Conservation (phyloP, 2,113 vertebrate species). For the Chelonoidis abingdonii region DNA sequence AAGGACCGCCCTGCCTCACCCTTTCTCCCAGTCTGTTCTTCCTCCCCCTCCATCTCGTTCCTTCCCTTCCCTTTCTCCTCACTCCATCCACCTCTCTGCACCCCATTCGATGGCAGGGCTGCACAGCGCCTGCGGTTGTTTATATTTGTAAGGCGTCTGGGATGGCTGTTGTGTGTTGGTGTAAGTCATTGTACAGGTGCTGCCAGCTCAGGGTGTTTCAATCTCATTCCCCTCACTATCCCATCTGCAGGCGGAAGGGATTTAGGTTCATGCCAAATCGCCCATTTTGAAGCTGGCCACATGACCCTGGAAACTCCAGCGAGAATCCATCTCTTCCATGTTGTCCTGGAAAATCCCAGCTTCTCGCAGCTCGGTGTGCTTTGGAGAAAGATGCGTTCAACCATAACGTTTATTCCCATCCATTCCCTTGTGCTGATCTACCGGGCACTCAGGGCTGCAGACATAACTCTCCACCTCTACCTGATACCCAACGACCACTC, state of each 20-base stretch:
- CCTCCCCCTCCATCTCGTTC: too few relatives aligned
- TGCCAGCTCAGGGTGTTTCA: too few relatives aligned
- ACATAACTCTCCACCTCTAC: neutral
- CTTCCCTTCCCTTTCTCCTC: too few relatives aligned
- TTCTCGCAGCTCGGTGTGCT: slow-evolving; percentile 8
- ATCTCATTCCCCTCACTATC: too few relatives aligned
- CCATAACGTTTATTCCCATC: neutral
- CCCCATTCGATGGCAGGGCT: too few relatives aligned
- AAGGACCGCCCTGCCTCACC: too few relatives aligned
- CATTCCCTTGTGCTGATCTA: neutral
- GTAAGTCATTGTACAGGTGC: too few relatives aligned
- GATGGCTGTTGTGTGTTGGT: too few relatives aligned
- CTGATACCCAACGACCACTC: neutral
- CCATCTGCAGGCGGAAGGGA: rapidly evolving
- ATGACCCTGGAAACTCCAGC: neutral
- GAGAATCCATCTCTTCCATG: neutral
- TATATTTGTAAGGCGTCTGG: too few relatives aligned
- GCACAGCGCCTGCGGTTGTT: too few relatives aligned
- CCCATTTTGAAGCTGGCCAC: neutral
- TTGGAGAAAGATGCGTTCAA: neutral
- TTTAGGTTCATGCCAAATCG: neutral
- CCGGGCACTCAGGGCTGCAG: neutral
- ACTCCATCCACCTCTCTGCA: too few relatives aligned
- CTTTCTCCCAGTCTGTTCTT: too few relatives aligned
- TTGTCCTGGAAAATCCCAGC: neutral